Base-by-base conservation (phyloP, 2,797 vertebrate species). In the Buceros bicornis region DNA sequence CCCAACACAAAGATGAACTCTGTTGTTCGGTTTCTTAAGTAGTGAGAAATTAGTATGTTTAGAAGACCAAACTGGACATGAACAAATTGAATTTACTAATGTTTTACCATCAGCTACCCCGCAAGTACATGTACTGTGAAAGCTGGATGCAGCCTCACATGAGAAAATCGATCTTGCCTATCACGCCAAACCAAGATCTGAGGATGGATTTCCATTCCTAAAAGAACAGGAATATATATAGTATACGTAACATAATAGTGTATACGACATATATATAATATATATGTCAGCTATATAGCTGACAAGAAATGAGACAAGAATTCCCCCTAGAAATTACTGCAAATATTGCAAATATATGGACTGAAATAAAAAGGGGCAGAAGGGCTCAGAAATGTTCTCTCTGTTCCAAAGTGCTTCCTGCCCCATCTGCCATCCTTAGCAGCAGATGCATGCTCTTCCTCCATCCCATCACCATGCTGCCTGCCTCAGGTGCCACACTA, bases 391-490 rank as follows among this genome's bases (percentile, higher is more conserved):
- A 84, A 60, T 17, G 13, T 17, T 10, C 15, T 60, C 12, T 42
- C 28, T 81, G 58, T 81, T 62, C n/a, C 19, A 14, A n/a, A n/a
- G 37, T 29, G 3, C 8, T 84, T 91, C 79, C 37, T 91, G 33
- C 8, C 1, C 11, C 4, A 0, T 72, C 82, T 82, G 16, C 4
- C 22, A 61, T 9, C 2, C 7, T 64, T 0, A 0, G 17, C 2
- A 48, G 45, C 11, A 87, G 28, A 5, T 20, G 15, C 10, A 67
- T 5, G 5, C 13, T 64, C 12, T 11, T 62, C 8, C n/a, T 90
- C 8, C n/a, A 47, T n/a, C 10, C 25, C 25, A 37, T 12, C 58
- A 45, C 13, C 21, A 2, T 22, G 15, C 6, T 5, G 4, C 8
- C 13, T 87, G 25, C 45, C 67, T 64, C 66, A 84, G 14, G 17